Conservation (phyloP, 2,797 vertebrate species). For the Hylomyscus alleni region DNA sequence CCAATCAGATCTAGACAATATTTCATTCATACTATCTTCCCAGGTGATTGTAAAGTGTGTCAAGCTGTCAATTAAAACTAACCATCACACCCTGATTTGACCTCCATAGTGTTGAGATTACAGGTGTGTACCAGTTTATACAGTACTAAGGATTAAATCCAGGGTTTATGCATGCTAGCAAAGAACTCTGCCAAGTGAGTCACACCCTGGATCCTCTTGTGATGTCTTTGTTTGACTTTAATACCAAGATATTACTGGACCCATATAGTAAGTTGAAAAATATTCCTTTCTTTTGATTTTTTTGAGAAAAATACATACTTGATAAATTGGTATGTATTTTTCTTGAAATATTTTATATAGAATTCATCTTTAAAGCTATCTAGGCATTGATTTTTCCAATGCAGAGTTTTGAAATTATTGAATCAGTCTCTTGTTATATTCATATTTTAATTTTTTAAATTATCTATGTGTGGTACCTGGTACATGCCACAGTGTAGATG, state of each 20-base stretch:
- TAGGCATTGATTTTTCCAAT: not conserved
- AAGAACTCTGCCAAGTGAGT: not conserved
- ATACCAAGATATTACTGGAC: not conserved
- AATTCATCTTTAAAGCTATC: not conserved
- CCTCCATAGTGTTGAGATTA: not conserved
- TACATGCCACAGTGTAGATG: not conserved
- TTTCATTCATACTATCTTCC: not conserved
- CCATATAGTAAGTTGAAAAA: not conserved
- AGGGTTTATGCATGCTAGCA: not conserved
- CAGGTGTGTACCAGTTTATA: not conserved
- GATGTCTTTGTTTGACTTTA: not conserved
- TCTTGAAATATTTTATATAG: not conserved
- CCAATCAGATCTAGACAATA: not conserved
- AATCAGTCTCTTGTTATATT: not conserved
- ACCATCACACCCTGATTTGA: not conserved
- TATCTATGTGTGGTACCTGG: not conserved
- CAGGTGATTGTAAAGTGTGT: not conserved
- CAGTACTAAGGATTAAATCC: not conserved
- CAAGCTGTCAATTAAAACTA: slow-evolving; percentile 14
- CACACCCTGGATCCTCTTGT: not conserved
- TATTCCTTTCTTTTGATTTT: not conserved
- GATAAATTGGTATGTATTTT: not conserved
- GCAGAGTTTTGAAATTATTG: not conserved
- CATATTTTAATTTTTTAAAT: not conserved
- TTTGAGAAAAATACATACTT: not conserved